Evolutionary conservation across 2,113 vertebrate species (phyloP).

Genomic region (Otocyon megalotis): DNA sequence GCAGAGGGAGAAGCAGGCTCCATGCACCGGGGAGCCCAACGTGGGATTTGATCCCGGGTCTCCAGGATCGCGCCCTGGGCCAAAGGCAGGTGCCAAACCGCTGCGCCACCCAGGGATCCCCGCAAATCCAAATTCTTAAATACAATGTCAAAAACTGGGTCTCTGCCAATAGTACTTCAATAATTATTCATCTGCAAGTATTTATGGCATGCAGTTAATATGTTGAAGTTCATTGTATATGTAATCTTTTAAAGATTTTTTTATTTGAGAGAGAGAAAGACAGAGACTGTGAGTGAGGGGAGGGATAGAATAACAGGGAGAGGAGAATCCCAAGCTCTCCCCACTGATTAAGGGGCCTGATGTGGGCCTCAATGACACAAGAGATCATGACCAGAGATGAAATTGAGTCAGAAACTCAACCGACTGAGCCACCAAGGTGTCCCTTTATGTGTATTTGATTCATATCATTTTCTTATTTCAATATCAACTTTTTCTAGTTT

Average conservation of each 20-base stretch:
- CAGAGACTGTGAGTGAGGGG: background rate
- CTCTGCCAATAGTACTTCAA: background rate
- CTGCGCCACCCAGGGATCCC: no score
- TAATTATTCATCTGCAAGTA: background rate
- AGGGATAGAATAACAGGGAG: background rate
- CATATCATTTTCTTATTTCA: background rate
- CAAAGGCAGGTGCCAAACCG: no score
- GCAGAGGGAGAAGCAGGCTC: no score
- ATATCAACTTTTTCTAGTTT: background rate
- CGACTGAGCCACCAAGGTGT: background rate
- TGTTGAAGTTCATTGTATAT: background rate
- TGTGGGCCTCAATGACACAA: background rate
- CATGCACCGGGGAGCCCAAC: no score
- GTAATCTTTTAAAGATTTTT: background rate
- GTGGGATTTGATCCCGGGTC: no score
- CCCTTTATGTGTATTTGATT: background rate
- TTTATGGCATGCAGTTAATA: background rate
- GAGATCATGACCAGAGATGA: background rate
- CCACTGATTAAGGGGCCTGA: background rate
- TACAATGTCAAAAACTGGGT: background rate
- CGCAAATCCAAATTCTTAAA: background rate
- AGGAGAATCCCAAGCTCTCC: background rate
- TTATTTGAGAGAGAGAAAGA: background rate
- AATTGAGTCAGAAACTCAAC: background rate
- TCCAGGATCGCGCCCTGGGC: no score